Conservation (phyloP, 2,888 invertebrate species). For the Rhamnusium bicolor region DNA sequence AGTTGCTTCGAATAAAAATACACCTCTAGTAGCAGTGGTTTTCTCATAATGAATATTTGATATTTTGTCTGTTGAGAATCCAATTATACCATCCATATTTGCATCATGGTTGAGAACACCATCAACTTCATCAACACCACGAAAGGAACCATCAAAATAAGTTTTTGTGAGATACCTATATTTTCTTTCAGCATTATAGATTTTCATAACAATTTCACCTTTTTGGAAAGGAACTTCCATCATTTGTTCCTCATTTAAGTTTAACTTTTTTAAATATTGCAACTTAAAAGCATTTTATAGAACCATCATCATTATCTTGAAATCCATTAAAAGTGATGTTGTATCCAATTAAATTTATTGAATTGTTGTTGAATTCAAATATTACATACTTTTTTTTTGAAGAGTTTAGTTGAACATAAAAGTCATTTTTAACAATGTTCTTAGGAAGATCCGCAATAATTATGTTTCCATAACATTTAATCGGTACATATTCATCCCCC, state of each 20-base stretch:
- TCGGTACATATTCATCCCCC: constrained; percentile 2
- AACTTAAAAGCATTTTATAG: constrained; percentile 4
- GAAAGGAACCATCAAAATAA: not conserved
- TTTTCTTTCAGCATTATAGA: constrained; percentile 4
- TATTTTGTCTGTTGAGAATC: constrained; percentile 4
- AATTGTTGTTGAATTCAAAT: constrained; percentile 1
- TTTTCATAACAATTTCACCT: constrained; percentile 5
- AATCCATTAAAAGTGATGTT: constrained; percentile 14
- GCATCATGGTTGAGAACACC: not conserved
- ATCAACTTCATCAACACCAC: constrained; percentile 13
- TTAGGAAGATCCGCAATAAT: constrained; percentile 7
- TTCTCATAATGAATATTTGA: constrained; percentile 1
- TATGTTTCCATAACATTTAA: not conserved
- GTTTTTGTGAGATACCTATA: not conserved
- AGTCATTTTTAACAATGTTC: not conserved
- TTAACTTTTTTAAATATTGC: constrained; percentile 10
- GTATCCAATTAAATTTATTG: constrained; percentile 15
- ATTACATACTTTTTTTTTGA: constrained; percentile 15
- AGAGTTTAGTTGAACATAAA: constrained; percentile 13
- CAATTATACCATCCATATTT: not conserved
- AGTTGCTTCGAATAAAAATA: too few relatives aligned
- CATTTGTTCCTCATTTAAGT: not conserved
- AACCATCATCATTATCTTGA: constrained; percentile 5
- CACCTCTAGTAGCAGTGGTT: not conserved
- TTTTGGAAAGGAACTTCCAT: not conserved